A percentile compares a stretch with the other conserved stretches of the same genome.
Conservation (phyloP, 2,113 vertebrate genomes). For the Anolis sagrei region DNA sequence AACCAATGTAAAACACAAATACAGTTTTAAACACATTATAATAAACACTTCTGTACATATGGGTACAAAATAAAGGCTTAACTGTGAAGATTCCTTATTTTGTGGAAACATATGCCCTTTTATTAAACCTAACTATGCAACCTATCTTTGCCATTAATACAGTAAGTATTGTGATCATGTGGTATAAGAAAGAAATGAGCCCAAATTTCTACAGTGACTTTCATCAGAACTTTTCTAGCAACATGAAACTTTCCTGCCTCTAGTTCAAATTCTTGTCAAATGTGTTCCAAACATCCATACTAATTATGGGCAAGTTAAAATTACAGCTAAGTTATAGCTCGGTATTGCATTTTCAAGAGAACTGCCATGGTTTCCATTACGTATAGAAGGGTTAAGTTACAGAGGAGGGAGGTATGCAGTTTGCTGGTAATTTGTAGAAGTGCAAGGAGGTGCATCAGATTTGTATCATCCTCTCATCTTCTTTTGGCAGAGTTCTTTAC, state of each 20-base stretch:
- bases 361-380: not conserved
- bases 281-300: too few relatives aligned
- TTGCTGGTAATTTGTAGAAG: not conserved
- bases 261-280: too few relatives aligned
- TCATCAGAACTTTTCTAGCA: not conserved
- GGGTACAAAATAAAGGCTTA: conserved; percentile 57
- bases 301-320: not conserved
- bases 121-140: conserved; percentile 51
- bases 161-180: conserved; percentile 54
- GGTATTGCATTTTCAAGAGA: not conserved
- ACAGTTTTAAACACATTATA: too few relatives aligned
- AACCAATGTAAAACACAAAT: too few relatives aligned
- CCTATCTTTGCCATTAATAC: conserved; percentile 67
- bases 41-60: too few relatives aligned
- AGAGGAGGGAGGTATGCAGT: not conserved
- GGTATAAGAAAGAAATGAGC: not conserved
- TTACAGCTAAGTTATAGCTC: not conserved
- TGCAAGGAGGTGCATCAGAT: not conserved
- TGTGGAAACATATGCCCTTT: conserved; percentile 57
- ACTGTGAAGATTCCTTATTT: conserved; percentile 64
- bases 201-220: not conserved
- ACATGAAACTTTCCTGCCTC: too few relatives aligned
- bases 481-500: too few relatives aligned
- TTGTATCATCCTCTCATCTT: too few relatives aligned
- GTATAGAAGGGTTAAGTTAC: too few relatives aligned